phyloP scores from a whole-genome alignment of 2,888 invertebrate genomes.

The Synergus umbraculus region DNA sequence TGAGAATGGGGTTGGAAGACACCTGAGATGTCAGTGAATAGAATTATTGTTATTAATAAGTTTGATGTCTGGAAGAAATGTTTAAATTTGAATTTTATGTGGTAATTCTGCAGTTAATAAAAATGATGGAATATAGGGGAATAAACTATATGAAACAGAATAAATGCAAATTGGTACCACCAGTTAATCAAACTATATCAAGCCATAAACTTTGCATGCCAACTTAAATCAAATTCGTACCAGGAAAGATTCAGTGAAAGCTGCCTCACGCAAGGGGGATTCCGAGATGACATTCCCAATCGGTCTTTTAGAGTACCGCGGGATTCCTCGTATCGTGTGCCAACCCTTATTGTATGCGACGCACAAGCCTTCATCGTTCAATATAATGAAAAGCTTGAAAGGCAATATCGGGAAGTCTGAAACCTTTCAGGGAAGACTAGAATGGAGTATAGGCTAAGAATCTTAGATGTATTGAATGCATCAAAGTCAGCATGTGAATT shows the following conservation, averaged over 20 bases:
- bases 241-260: conserved; percentile 57
- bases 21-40: no score
- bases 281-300: conserved; percentile 62
- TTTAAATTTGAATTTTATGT: not conserved
- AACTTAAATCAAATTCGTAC: conserved; percentile 68
- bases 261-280: conserved; percentile 63
- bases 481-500: conserved; percentile 14
- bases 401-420: conserved; percentile 27
- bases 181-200: conserved; percentile 2
- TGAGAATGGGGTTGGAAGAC: not conserved
- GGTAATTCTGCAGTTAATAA: not conserved
- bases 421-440: not conserved
- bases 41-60: not conserved
- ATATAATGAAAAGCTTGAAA: conserved; percentile 39
- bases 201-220: conserved; percentile 45
- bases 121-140: not conserved
- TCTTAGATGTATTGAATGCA: conserved; percentile 28
- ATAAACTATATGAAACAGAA: not conserved
- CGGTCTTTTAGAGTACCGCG: conserved; percentile 28
- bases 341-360: conserved; percentile 51
- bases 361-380: conserved; percentile 44
- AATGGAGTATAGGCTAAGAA: not conserved
- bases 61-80: not conserved
- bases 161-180: not conserved
- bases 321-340: conserved; percentile 43